Base-by-base conservation (phyloP, 2,113 vertebrate species). In the Helogale parvula region DNA sequence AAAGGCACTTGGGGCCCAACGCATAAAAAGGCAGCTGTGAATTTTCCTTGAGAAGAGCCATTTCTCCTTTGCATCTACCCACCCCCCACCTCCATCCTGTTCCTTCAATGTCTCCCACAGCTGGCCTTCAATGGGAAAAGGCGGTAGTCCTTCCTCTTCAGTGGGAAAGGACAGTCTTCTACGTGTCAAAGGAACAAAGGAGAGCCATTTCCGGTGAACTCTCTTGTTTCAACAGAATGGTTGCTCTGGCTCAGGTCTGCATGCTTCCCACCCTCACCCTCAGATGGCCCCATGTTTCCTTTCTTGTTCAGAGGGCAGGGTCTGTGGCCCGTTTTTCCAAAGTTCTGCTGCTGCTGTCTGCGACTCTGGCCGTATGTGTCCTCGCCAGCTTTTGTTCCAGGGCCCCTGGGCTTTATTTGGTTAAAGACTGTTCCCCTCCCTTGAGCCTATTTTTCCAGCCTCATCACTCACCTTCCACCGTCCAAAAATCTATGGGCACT, bases 231-330 rank as follows among this genome's bases (percentile, higher is more conserved):
- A 1, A 23, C 16, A 14, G 33, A 60, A 14, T 4, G 7, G 27
- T 31, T 35, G 7, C 23, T 74, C 31, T 60, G 6, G 35, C 74
- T 79, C 68, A 71, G 77, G 31, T 31, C 33, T 4, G 2, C 1
- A 3, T 1, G 1, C 21, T 54, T 15, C 7, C 74, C 8, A 14
- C 8, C 29, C 38, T 91, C 63, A 2, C 0, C 7, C 14, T 27
- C 77, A 52, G 47, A 35, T 15, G 11, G 69, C 25, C 5, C 27
- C 65, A 19, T 0, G 0, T 16, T 54, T 87, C 21, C 57, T 68
- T 31, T 63, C 31, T 60, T 33, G 21, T 8, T 31, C 77, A n/a
- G 21, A 19, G 35, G 69, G 1, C 81, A 69, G 41, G 7, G 13
- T 57, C 57, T 8, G 1, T 21, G 79, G n/a, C 54, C 35, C 31